Percentiles rank a stretch among this genome's conserved stretches.
Evolutionary conservation across 1,140 invertebrate genomes (phyloP).

Genomic region (Diorhabda sublineata): DNA sequence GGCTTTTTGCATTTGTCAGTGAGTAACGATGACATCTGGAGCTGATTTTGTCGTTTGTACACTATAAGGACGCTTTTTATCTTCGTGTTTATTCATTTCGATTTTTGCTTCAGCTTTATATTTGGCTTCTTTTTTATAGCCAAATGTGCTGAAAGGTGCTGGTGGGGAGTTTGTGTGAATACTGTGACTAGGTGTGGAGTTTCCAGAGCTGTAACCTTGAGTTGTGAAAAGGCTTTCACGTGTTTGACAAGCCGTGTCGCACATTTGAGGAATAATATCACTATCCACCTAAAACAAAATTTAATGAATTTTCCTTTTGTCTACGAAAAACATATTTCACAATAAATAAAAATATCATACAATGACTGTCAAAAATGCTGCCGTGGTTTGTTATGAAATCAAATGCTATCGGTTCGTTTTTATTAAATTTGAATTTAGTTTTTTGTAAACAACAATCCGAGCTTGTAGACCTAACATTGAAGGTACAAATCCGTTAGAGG

Average conservation of each 20-base stretch:
- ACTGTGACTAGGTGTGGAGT: slow-evolving; percentile 42
- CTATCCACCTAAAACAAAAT: slow-evolving; percentile 34
- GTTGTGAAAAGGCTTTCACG: slow-evolving; percentile 68
- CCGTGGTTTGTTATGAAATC: too few relatives aligned
- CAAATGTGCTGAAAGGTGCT: slow-evolving; percentile 46
- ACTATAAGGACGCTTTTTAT: slow-evolving; percentile 50
- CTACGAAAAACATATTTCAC: neutral
- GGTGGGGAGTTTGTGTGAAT: slow-evolving; percentile 44
- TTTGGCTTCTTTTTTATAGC: slow-evolving; percentile 48
- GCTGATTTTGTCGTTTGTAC: slow-evolving; percentile 78
- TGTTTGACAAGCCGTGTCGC: slow-evolving; percentile 75
- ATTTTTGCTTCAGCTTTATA: slow-evolving; percentile 64
- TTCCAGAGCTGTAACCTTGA: slow-evolving; percentile 39
- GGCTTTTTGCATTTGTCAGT: slow-evolving; percentile 59
- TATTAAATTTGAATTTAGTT: too few relatives aligned
- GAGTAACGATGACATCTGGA: slow-evolving; percentile 80
- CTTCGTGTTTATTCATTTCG: slow-evolving; percentile 49
- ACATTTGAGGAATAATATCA: slow-evolving; percentile 60
- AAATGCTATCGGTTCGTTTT: too few relatives aligned
- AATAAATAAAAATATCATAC: neutral
- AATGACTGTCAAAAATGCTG: too few relatives aligned
- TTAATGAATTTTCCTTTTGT: neutral
- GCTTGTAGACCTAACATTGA: too few relatives aligned
- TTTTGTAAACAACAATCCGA: too few relatives aligned
- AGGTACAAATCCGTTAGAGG: too few relatives aligned